Evolutionary conservation across 53 echinoderm and acorn worm species (phyloP).

Genomic region (Antedon mediterranea): DNA sequence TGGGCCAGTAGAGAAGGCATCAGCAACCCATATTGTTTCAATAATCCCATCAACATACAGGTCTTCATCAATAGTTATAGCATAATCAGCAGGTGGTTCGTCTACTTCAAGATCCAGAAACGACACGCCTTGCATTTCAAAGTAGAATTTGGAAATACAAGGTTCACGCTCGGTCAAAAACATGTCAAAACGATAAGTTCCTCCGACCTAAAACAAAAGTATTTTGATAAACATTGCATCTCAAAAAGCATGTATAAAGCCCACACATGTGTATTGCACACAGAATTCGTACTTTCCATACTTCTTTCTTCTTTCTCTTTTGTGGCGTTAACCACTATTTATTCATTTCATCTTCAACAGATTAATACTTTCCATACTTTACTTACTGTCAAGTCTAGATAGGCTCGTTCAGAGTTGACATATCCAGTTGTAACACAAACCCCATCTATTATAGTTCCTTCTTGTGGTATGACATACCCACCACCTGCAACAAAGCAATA

Average conservation of each 20-base stretch:
- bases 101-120: constrained; percentile 34
- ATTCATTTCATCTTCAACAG: too few relatives aligned
- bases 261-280: too few relatives aligned
- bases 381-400: constrained; percentile 51
- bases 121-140: constrained; percentile 48
- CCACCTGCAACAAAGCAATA: constrained; percentile 33
- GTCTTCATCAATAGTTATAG: constrained; percentile 41
- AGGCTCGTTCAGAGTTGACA: constrained; percentile 34
- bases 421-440: constrained; percentile 45
- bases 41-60: constrained; percentile 49
- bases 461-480: constrained; percentile 46
- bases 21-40: constrained; percentile 63
- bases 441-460: constrained; percentile 63
- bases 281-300: too few relatives aligned
- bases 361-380: too few relatives aligned
- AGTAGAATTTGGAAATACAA: constrained; percentile 63
- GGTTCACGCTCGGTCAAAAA: constrained; percentile 74
- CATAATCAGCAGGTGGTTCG: constrained; percentile 51
- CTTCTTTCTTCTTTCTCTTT: too few relatives aligned
- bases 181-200: constrained; percentile 50
- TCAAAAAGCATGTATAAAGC: too few relatives aligned
- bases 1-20: constrained; percentile 78
- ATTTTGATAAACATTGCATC: too few relatives aligned
- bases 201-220: constrained; percentile 30
- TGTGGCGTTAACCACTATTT: too few relatives aligned